These are phyloP conservation scores for Alligator sinensis DNA, from an alignment of 2,113 vertebrate genomes.

Conservation along the genomic window DNA sequence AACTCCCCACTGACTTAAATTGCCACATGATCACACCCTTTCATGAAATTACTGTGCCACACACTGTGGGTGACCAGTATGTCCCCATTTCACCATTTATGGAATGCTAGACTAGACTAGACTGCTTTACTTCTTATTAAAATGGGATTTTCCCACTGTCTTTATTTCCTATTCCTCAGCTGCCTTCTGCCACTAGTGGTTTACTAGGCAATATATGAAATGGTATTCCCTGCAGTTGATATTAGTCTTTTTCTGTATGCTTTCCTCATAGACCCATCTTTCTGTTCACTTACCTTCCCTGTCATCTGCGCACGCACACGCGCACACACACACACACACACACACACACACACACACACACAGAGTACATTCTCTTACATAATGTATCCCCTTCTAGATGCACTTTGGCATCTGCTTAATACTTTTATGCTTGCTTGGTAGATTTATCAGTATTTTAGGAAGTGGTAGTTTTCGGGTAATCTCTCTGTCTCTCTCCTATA, in stretches of 20 bases:
- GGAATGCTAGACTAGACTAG: not conserved
- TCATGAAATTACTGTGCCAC: not conserved
- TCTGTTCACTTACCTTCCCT: constrained; percentile 48
- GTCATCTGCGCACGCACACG: too few relatives aligned
- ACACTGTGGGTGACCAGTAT: not conserved
- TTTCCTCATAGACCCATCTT: not conserved
- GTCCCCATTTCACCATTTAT: not conserved
- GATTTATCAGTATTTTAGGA: constrained; percentile 83
- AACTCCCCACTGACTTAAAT: not conserved
- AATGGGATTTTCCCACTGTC: not conserved
- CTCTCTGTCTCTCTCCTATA: constrained; percentile 22
- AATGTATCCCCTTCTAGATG: constrained; percentile 80
- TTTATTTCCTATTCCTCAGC: not conserved
- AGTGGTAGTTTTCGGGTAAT: constrained; percentile 69
- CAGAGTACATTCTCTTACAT: constrained; percentile 67
- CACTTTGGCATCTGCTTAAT: constrained; percentile 81
- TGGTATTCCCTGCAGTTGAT: constrained; percentile 15
- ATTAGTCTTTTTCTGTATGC: constrained; percentile 9
- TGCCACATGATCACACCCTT: not conserved
- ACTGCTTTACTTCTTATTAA: not conserved
- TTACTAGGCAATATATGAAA: constrained; percentile 48
- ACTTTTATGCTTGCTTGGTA: constrained; percentile 79
- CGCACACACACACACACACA: too few relatives aligned
- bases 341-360: not conserved
- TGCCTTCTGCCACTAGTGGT: constrained; percentile 33